These are phyloP conservation scores for Drosophila cracens DNA, from an alignment of 2,888 invertebrate genomes.

Conservation along the genomic window DNA sequence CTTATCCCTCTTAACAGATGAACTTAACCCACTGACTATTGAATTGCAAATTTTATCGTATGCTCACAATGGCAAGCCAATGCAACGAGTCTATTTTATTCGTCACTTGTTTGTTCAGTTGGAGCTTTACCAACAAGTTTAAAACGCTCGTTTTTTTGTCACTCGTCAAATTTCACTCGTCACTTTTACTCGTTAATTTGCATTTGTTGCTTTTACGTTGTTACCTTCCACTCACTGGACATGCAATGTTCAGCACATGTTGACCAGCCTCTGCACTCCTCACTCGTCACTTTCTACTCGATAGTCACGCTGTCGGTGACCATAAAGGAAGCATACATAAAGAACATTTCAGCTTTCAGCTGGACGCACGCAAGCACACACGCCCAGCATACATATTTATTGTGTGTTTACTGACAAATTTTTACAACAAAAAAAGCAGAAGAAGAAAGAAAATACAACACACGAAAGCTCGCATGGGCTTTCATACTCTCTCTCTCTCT, in stretches of 20 bases:
- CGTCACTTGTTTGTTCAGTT: neutral
- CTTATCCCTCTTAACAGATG: neutral
- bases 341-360: constrained; percentile 28
- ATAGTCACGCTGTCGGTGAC: neutral
- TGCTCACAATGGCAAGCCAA: neutral
- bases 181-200: neutral
- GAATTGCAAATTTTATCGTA: constrained; percentile 3
- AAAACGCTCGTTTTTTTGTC: neutral
- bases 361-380: constrained; percentile 25
- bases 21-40: neutral
- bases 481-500: neutral
- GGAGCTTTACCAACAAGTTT: neutral
- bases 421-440: constrained; percentile 13
- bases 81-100: constrained; percentile 3
- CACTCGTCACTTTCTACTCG: constrained; percentile 1
- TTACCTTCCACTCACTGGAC: neutral
- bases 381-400: constrained; percentile 58
- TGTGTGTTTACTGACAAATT: constrained; percentile 56
- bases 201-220: neutral
- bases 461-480: constrained; percentile 18
- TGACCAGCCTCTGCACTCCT: neutral
- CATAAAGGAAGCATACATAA: neutral
- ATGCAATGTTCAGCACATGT: neutral
- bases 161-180: constrained; percentile 1
- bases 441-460: constrained; percentile 34